Conservation (phyloP, 2,113 vertebrate genomes). For the Percopsis transmontana region DNA sequence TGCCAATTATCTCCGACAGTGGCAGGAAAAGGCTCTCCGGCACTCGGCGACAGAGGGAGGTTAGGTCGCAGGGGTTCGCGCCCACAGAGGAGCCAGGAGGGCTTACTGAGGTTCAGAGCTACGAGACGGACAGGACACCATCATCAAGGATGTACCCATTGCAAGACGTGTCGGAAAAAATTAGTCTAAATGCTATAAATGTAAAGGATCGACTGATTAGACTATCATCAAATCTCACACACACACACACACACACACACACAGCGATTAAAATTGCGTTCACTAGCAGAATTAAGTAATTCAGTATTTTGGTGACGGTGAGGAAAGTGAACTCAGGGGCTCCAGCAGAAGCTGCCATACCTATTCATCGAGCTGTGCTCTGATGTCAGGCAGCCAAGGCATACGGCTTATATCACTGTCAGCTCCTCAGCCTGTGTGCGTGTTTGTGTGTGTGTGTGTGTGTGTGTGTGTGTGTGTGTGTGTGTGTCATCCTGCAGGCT, state of each 20-base stretch:
- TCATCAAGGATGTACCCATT: too few relatives aligned
- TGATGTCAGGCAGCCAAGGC: background rate
- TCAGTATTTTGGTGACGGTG: conserved; percentile 56
- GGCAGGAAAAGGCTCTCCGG: conserved; percentile 66
- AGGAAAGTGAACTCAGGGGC: conserved; percentile 29
- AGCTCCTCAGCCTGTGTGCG: background rate
- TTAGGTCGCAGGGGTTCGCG: too few relatives aligned
- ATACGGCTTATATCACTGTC: background rate
- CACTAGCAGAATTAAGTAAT: conserved; percentile 59
- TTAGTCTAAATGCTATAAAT: too few relatives aligned
- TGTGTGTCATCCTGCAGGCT: conserved; percentile 12
- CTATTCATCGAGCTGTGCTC: background rate
- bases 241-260: too few relatives aligned
- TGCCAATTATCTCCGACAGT: conserved; percentile 74
- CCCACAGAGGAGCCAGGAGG: too few relatives aligned
- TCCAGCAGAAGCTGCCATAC: conserved; percentile 32
- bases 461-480: conserved; percentile 21
- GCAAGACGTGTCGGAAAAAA: too few relatives aligned
- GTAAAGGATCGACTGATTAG: too few relatives aligned
- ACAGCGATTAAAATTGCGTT: too few relatives aligned
- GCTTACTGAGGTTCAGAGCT: too few relatives aligned
- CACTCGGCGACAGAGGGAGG: conserved; percentile 45
- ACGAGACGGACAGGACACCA: too few relatives aligned
- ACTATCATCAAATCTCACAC: too few relatives aligned
- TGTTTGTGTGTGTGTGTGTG: conserved; percentile 6